Evolutionary conservation across 2,797 vertebrate species (phyloP).

Genomic region (Podargus strigoides): DNA sequence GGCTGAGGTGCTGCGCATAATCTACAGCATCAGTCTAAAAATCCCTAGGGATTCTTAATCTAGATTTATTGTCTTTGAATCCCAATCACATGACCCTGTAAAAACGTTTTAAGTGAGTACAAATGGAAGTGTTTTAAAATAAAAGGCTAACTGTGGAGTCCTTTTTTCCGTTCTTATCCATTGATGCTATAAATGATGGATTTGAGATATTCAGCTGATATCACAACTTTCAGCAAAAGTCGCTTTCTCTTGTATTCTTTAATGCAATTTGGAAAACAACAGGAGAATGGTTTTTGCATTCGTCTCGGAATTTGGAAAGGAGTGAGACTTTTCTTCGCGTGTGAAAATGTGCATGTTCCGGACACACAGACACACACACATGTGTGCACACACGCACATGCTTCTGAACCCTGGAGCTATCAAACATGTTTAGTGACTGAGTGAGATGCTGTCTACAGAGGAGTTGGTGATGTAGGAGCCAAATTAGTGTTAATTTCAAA

Average conservation of each 20-base stretch:
- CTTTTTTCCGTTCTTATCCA: background rate
- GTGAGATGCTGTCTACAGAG: background rate
- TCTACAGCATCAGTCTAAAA: background rate
- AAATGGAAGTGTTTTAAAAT: background rate
- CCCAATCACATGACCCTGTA: background rate
- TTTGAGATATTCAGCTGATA: background rate
- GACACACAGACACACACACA: background rate
- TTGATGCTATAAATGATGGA: accelerated
- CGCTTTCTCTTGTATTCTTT: background rate
- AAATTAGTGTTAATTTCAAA: constrained; percentile 61
- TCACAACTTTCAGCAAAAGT: background rate
- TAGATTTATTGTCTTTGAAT: constrained; percentile 37
- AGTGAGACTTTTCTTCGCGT: background rate
- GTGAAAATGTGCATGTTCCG: background rate
- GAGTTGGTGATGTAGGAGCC: constrained; percentile 22
- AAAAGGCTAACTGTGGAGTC: background rate
- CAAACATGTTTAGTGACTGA: constrained; percentile 27
- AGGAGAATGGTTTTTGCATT: background rate
- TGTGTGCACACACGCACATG: background rate
- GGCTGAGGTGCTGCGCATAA: background rate
- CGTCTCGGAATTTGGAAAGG: background rate
- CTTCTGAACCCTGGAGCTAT: background rate
- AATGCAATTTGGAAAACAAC: background rate
- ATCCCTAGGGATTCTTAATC: background rate
- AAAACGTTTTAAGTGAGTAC: background rate